These are phyloP conservation scores for Aporrectodea caliginosa DNA, from an alignment of 1,140 invertebrate species.

Conservation along the genomic window DNA sequence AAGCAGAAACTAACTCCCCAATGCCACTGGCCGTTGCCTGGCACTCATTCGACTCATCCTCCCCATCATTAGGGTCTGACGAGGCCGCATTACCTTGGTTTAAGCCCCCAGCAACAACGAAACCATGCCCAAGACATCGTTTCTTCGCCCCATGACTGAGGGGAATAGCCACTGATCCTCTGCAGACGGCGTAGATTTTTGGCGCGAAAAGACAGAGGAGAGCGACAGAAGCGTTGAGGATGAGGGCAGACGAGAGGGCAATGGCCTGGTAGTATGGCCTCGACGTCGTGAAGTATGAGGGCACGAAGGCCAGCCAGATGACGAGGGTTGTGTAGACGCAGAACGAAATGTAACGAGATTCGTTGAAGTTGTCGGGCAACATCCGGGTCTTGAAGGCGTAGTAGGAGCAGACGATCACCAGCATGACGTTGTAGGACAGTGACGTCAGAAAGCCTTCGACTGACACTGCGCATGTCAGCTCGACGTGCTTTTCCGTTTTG, in stretches of 20 bases:
- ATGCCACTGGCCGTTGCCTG: too few relatives aligned
- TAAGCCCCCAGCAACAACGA: too few relatives aligned
- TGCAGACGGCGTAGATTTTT: slow-evolving; percentile 48
- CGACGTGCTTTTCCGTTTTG: slow-evolving; percentile 23
- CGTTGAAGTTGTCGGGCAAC: slow-evolving; percentile 49
- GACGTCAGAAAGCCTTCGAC: slow-evolving; percentile 19
- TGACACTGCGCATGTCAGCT: slow-evolving; percentile 20
- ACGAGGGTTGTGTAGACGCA: slow-evolving; percentile 46
- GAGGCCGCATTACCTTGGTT: too few relatives aligned
- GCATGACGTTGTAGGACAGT: slow-evolving; percentile 77
- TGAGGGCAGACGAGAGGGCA: slow-evolving; percentile 36
- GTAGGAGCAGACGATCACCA: slow-evolving; percentile 81
- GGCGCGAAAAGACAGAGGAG: slow-evolving; percentile 42
- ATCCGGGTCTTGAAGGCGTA: slow-evolving; percentile 70
- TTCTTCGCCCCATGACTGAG: too few relatives aligned
- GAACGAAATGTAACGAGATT: slow-evolving; percentile 47
- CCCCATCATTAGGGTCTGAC: too few relatives aligned
- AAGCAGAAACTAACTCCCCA: too few relatives aligned
- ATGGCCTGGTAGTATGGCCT: slow-evolving; percentile 34
- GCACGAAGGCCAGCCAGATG: slow-evolving; percentile 46
- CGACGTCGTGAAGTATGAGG: slow-evolving; percentile 40
- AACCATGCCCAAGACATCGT: too few relatives aligned
- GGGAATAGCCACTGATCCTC: too few relatives aligned
- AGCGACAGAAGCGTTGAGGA: slow-evolving; percentile 40
- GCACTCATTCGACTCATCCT: too few relatives aligned